Conservation (phyloP, 2,888 invertebrate species). For the Mesorhabditis sp. region DNA sequence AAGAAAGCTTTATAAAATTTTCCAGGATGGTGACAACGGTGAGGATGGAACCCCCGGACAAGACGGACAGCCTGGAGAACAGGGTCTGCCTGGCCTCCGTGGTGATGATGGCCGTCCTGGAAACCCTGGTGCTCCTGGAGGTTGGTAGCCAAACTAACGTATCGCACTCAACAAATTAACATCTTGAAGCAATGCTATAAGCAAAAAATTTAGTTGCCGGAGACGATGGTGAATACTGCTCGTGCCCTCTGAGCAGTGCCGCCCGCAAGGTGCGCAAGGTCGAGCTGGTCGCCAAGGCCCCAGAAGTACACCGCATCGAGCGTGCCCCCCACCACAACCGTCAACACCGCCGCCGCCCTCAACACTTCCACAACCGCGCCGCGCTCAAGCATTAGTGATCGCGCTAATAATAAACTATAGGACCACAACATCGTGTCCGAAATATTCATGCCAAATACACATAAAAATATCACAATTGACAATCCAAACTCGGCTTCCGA, state of each 20-base stretch:
- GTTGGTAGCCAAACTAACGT: neutral
- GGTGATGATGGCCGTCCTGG: neutral
- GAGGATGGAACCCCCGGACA: neutral
- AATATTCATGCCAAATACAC: no score
- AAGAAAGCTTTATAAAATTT: neutral
- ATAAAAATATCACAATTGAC: no score
- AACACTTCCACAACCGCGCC: no score
- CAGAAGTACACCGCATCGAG: neutral
- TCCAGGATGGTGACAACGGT: slow-evolving; percentile 6
- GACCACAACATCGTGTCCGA: no score
- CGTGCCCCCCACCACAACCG: no score
- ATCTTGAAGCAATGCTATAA: neutral
- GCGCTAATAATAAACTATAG: no score
- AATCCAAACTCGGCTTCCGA: no score
- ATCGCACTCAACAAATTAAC: no score
- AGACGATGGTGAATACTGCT: slow-evolving; percentile 1
- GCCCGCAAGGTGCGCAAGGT: neutral
- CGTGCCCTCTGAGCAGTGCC: neutral
- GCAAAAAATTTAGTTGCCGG: slow-evolving; percentile 2
- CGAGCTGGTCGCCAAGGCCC: neutral
- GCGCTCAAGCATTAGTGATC: no score
- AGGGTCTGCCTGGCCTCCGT: neutral
- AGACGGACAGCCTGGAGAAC: slow-evolving; percentile 5
- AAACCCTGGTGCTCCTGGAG: neutral
- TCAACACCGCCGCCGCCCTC: no score